Evolutionary conservation across 2,888 invertebrate species (phyloP).

Genomic region (Cosmia trapezina): DNA sequence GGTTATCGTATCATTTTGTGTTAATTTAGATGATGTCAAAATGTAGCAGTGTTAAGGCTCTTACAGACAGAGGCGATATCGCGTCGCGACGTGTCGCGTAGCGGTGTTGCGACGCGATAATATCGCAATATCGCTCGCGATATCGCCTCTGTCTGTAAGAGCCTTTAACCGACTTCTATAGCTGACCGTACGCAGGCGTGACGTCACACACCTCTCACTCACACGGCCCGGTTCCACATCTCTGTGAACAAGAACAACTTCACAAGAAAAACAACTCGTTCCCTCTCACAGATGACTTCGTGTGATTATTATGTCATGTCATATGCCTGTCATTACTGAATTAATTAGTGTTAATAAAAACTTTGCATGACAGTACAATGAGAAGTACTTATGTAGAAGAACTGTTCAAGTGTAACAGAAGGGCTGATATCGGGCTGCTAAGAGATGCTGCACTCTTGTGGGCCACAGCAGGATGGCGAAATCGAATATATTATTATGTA

Average conservation of each 20-base stretch:
- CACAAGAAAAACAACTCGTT: conserved; percentile 1
- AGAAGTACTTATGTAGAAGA: neutral
- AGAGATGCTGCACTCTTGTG: neutral
- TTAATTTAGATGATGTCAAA: too few species aligned
- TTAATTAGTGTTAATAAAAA: conserved; percentile 9
- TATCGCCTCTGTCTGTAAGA: too few species aligned
- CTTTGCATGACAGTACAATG: neutral
- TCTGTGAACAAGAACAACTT: conserved; percentile 3
- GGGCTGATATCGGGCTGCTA: neutral
- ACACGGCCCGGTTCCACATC: conserved; percentile 7
- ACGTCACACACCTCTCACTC: conserved; percentile 20
- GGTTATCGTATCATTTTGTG: too few species aligned
- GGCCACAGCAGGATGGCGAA: neutral
- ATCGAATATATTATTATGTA: too few species aligned
- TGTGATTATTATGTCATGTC: conserved; percentile 7
- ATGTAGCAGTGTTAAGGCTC: too few species aligned
- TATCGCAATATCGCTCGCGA: too few species aligned
- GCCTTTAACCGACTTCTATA: too few species aligned
- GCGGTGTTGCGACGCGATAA: too few species aligned
- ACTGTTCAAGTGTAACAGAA: neutral
- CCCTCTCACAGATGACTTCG: conserved; percentile 12
- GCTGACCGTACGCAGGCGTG: too few species aligned
- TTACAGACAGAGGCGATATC: too few species aligned
- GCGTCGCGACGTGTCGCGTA: too few species aligned
- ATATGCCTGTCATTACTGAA: neutral